Conservation (phyloP, 2,113 vertebrate species). For the Albula goreensis region DNA sequence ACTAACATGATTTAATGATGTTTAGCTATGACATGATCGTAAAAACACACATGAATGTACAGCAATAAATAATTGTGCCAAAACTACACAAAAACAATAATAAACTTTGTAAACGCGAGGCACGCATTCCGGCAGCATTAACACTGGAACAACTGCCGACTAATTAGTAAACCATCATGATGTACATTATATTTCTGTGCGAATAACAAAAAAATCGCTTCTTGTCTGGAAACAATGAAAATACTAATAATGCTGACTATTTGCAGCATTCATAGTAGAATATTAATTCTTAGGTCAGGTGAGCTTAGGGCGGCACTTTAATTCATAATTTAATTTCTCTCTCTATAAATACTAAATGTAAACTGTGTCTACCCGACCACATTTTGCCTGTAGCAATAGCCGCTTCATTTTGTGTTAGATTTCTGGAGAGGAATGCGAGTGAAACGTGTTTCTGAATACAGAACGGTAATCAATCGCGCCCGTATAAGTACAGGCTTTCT, state of each 20-base stretch:
- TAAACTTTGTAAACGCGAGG: neutral
- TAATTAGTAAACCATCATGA: conserved; percentile 11
- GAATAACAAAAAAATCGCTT: neutral
- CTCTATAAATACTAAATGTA: conserved; percentile 94
- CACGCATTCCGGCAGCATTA: neutral
- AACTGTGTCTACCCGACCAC: conserved; percentile 85
- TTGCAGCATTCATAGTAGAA: conserved; percentile 26
- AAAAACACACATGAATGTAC: neutral
- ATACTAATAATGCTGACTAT: conserved; percentile 18
- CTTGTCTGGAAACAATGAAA: conserved; percentile 16
- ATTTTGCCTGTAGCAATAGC: conserved; percentile 82
- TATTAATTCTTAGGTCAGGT: conserved; percentile 73
- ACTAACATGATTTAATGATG: neutral
- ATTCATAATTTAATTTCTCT: conserved; percentile 82
- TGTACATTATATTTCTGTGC: neutral
- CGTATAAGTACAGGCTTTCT: conserved; percentile 78
- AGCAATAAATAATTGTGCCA: conserved; percentile 5
- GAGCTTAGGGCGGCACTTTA: conserved; percentile 77
- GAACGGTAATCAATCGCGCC: conserved; percentile 88
- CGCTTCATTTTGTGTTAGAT: conserved; percentile 83
- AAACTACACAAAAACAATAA: neutral
- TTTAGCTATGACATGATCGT: neutral
- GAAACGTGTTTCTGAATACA: conserved; percentile 92
- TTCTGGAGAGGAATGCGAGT: conserved; percentile 81
- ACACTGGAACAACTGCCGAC: neutral